Conservation (phyloP, 2,888 invertebrate species). For the Spatulosminthurus flaviceps region DNA sequence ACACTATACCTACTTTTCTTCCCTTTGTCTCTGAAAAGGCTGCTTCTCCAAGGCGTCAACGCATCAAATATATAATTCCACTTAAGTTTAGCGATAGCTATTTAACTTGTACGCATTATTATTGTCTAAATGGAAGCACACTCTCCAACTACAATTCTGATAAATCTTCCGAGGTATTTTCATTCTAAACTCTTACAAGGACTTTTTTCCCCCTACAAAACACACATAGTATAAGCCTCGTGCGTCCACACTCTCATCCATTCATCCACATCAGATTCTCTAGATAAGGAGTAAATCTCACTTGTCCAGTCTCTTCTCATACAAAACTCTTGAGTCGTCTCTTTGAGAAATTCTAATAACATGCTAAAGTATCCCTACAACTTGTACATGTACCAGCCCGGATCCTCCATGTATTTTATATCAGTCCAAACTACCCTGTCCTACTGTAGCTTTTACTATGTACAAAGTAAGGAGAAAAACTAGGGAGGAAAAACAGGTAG, state of each 20-base stretch:
- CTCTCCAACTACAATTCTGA: conserved; percentile 3
- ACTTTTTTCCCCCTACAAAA: not conserved
- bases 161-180: conserved; percentile 10
- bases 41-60: conserved; percentile 23
- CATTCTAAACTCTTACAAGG: not conserved
- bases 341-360: not conserved
- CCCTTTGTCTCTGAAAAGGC: too few relatives aligned
- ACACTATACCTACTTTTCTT: too few relatives aligned
- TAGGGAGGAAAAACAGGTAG: too few relatives aligned
- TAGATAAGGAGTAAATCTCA: not conserved
- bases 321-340: not conserved
- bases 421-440: too few relatives aligned
- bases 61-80: not conserved
- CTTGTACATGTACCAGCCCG: too few relatives aligned
- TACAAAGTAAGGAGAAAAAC: too few relatives aligned
- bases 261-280: not conserved
- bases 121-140: conserved; percentile 30
- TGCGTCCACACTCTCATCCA: not conserved
- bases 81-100: conserved; percentile 25
- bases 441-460: too few relatives aligned
- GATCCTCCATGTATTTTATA: too few relatives aligned
- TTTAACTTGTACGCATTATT: conserved; percentile 16
- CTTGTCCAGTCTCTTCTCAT: not conserved
- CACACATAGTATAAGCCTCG: not conserved
- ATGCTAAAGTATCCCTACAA: too few relatives aligned